A percentile compares a stretch with the other conserved stretches of the same genome.
phyloP scores from a whole-genome alignment of 1,140 invertebrate genomes.

The Neodiprion fabricii region DNA sequence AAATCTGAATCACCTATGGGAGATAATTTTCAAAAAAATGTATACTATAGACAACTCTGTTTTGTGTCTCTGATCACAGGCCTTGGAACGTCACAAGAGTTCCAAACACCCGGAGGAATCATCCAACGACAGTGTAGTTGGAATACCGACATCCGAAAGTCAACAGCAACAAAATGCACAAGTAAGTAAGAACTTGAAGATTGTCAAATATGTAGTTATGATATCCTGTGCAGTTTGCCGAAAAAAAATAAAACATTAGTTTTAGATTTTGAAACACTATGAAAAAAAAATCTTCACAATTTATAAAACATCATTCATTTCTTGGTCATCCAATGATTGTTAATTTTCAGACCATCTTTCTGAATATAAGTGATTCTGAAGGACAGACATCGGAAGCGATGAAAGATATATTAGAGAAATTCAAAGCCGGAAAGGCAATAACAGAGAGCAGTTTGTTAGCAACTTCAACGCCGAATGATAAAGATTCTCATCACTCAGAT shows the following conservation, averaged over 20 bases:
- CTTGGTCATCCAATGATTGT: constrained; percentile 10
- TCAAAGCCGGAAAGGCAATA: constrained; percentile 24
- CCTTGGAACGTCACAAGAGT: constrained; percentile 27
- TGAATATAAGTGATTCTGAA: constrained; percentile 27
- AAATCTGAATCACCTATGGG: too few relatives aligned
- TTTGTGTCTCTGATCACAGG: neutral
- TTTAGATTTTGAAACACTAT: neutral
- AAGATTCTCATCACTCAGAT: constrained; percentile 25
- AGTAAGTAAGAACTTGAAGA: neutral
- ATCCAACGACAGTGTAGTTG: constrained; percentile 16
- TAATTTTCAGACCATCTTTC: constrained; percentile 21
- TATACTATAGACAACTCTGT: too few relatives aligned
- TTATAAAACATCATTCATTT: neutral
- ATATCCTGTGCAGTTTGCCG: neutral
- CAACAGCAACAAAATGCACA: constrained; percentile 29
- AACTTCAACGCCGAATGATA: constrained; percentile 10
- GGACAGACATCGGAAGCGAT: constrained; percentile 29
- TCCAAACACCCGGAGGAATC: constrained; percentile 22
- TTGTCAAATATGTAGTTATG: neutral
- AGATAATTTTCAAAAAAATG: too few relatives aligned
- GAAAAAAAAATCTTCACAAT: neutral
- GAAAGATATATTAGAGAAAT: constrained; percentile 27
- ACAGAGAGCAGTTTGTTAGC: constrained; percentile 19
- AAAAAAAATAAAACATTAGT: too few relatives aligned
- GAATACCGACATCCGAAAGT: constrained; percentile 26